Conservation (phyloP, 1,140 invertebrate species). For the Drosophila aff. region DNA sequence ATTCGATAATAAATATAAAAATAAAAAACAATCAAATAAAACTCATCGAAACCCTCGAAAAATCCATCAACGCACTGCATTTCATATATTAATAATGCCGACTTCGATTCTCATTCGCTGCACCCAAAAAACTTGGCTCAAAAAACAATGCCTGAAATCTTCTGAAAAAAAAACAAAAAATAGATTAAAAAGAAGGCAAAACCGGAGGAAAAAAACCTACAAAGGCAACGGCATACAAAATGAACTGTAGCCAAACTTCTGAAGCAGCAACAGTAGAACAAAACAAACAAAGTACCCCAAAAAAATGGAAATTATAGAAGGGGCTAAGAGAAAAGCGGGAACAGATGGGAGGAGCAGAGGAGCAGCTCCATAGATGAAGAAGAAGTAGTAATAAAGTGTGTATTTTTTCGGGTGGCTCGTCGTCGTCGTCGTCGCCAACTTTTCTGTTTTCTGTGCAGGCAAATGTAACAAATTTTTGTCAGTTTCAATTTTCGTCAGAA, state of each 20-base stretch:
- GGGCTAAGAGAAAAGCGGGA: conserved; percentile 6
- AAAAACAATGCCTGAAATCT: conserved; percentile 13
- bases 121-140: conserved; percentile 57
- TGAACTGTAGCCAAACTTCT: conserved; percentile 72
- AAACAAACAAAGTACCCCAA: conserved; percentile 73
- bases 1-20: not conserved
- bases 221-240: conserved; percentile 69
- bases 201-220: conserved; percentile 37
- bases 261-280: conserved; percentile 73
- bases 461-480: conserved; percentile 84
- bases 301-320: conserved; percentile 43
- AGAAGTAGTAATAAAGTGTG: conserved; percentile 71
- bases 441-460: conserved; percentile 66
- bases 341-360: conserved; percentile 12
- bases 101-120: conserved; percentile 50
- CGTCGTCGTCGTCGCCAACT: conserved; percentile 43
- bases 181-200: conserved; percentile 40
- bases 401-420: conserved; percentile 37
- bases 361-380: conserved; percentile 23
- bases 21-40: conserved; percentile 19
- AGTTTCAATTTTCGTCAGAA: conserved; percentile 80
- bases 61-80: conserved; percentile 43
- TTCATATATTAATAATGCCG: conserved; percentile 50
- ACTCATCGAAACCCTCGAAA: conserved; percentile 1
- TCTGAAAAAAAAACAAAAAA: conserved; percentile 17